A percentile compares a stretch with the other conserved stretches of the same genome.
phyloP scores from a whole-genome alignment of 1,140 invertebrate genomes.

The Drosophila sproati region DNA sequence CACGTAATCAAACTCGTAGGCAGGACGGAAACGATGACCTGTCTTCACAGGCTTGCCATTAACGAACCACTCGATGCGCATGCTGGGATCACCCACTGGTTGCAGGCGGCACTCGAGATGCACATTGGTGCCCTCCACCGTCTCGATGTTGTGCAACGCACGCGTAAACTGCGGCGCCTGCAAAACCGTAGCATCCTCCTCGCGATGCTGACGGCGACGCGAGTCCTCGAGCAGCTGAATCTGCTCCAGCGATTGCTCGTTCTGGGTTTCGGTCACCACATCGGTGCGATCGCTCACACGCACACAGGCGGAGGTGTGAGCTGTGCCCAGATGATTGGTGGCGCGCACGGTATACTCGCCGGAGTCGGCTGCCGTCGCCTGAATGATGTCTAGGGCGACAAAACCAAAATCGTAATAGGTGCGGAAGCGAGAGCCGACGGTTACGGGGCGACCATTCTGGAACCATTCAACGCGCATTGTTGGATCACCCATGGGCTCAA shows the following conservation, averaged over 20 bases:
- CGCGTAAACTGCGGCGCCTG: constrained; percentile 95
- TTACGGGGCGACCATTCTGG: constrained; percentile 94
- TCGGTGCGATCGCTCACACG: constrained; percentile 93
- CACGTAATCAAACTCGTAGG: constrained; percentile 99
- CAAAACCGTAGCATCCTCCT: constrained; percentile 91
- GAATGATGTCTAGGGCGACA: constrained; percentile 95
- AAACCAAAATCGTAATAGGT: constrained; percentile 98
- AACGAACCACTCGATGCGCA: constrained; percentile 98
- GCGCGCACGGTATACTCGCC: constrained; percentile 97
- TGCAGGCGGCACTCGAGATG: constrained; percentile 96
- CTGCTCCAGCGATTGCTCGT: constrained; percentile 97
- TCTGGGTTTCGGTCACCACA: constrained; percentile 96
- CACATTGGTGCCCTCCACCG: constrained; percentile 95
- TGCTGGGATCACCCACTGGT: constrained; percentile 96
- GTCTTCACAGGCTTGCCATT: constrained; percentile 95
- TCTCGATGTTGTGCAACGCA: constrained; percentile 95
- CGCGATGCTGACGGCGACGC: constrained; percentile 88
- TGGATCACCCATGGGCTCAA: constrained; percentile 98
- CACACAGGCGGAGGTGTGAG: constrained; percentile 95
- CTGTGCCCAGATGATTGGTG: constrained; percentile 96
- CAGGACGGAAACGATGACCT: constrained; percentile 97
- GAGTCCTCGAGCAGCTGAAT: constrained; percentile 97
- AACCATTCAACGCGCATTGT: constrained; percentile 98
- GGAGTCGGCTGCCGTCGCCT: constrained; percentile 94
- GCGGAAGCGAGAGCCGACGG: constrained; percentile 95